Percentiles rank a stretch among this genome's conserved stretches.
Conservation (phyloP, 1,140 invertebrate genomes). For the Pseudomyrmex pallidus region DNA sequence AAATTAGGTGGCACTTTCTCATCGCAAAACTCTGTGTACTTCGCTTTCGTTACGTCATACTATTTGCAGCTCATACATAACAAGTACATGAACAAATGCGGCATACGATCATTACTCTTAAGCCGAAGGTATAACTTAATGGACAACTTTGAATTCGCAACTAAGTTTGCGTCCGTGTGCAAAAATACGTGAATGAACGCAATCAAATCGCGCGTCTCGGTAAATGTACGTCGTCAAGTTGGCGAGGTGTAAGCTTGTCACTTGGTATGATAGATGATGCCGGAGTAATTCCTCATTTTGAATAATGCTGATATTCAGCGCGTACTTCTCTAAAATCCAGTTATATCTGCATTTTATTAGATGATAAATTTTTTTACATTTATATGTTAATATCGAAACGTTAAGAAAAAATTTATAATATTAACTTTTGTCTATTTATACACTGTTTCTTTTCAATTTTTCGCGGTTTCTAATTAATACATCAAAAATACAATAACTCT, state of each 20-base stretch:
- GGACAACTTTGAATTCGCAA: constrained; percentile 37
- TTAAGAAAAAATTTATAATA: not conserved
- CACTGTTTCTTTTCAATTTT: not conserved
- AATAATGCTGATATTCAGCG: constrained; percentile 8
- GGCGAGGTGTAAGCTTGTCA: constrained; percentile 28
- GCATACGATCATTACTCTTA: not conserved
- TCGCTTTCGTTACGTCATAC: too few species aligned
- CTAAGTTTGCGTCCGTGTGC: constrained; percentile 15
- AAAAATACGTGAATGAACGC: constrained; percentile 51
- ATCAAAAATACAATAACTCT: not conserved
- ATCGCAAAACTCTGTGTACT: not conserved
- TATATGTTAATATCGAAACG: not conserved
- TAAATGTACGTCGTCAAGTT: constrained; percentile 37
- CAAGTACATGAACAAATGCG: constrained; percentile 20
- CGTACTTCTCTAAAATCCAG: not conserved
- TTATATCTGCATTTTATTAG: not conserved
- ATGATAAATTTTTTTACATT: constrained; percentile 1
- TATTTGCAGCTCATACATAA: constrained; percentile 20
- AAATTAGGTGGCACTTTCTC: constrained; percentile 37
- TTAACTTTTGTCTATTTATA: not conserved
- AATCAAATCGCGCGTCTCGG: constrained; percentile 41
- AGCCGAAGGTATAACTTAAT: not conserved
- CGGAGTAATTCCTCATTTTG: constrained; percentile 11
- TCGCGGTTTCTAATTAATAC: not conserved
- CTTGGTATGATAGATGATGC: constrained; percentile 37